Evolutionary conservation across 2,797 vertebrate genomes (phyloP), one percentile per base, ranked within the genome.

Genomic region (Pangasius krempfi): DNA sequence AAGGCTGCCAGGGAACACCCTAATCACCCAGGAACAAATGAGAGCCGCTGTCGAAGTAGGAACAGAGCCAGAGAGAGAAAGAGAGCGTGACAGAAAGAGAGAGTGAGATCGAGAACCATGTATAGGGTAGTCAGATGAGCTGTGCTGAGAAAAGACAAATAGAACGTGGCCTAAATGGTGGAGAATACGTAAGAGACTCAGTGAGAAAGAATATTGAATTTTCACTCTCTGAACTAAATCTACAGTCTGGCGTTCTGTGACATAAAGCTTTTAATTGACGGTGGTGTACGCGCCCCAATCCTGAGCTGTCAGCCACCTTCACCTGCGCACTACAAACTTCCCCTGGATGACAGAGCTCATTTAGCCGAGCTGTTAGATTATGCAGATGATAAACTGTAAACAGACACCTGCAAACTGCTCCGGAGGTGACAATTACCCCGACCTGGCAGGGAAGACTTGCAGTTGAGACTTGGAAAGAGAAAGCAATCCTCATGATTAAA

Each of bases 401-500:
- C 89, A 88, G 86, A 86, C 86, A 90, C 89, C 88, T 90, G 88
- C 37, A 40, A 89, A 90, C 89, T 33, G 50, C 86, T 89, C 80
- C 79, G 75, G 86, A 90, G 91, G 88, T 91, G 92, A 91, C 90
- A 91, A 90, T 91, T 91, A 90, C 90, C 89, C 58, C 80, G 86
- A 89, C 87, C 90, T 86, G 86, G 86, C 87, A 87, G 58, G 84
- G 20, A 44, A 89, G 64, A 52, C 64, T 54, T 50, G 70, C 73
- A 89, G 87, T 82, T 89, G 88, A 87, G 81, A 89, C 30, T 89
- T 66, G 58, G 64, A 82, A 85, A 47, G 52, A 72, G 80, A 83
- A 64, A 72, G 89, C 89, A 89, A 90, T 90, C 58, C 89, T 66
- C 86, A 83, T 91, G 91, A 93, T 93, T 92, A 93, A 92, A 92